phyloP scores from a whole-genome alignment of 1,140 invertebrate genomes.

The Orchesella cincta region DNA sequence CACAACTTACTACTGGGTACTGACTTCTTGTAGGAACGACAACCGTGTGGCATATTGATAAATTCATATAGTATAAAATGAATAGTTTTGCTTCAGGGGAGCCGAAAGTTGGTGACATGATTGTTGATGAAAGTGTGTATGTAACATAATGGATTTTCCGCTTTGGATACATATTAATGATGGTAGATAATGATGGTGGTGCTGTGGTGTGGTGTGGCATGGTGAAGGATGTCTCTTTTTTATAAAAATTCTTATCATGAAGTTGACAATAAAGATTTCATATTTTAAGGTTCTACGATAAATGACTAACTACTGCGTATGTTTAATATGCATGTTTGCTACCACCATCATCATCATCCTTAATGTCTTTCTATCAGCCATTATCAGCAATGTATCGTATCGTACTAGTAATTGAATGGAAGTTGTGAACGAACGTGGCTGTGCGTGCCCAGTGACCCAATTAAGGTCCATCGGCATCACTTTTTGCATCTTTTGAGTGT shows the following conservation, averaged over 20 bases:
- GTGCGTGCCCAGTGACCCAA: conserved; percentile 22
- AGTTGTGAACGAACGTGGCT: not conserved
- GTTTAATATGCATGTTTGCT: too few species aligned
- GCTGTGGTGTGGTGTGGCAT: not conserved
- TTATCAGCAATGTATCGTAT: not conserved
- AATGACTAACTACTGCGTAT: too few species aligned
- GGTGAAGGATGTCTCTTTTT: too few species aligned
- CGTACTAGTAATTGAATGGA: not conserved
- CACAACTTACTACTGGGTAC: too few species aligned
- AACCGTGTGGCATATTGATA: too few species aligned
- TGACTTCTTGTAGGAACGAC: too few species aligned
- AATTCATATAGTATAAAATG: too few species aligned
- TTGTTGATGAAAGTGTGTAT: not conserved
- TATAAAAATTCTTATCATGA: not conserved
- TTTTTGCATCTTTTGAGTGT: not conserved
- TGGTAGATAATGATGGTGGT: not conserved
- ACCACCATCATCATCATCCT: too few species aligned
- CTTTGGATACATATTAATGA: not conserved
- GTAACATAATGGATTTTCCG: too few species aligned
- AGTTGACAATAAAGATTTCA: not conserved
- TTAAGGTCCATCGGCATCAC: conserved; percentile 29
- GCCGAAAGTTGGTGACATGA: not conserved
- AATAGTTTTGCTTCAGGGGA: too few species aligned
- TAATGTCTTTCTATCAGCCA: too few species aligned
- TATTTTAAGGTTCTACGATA: not conserved